Evolutionary conservation across 2,797 vertebrate genomes (phyloP).

Genomic region (Serranus cabrilla): DNA sequence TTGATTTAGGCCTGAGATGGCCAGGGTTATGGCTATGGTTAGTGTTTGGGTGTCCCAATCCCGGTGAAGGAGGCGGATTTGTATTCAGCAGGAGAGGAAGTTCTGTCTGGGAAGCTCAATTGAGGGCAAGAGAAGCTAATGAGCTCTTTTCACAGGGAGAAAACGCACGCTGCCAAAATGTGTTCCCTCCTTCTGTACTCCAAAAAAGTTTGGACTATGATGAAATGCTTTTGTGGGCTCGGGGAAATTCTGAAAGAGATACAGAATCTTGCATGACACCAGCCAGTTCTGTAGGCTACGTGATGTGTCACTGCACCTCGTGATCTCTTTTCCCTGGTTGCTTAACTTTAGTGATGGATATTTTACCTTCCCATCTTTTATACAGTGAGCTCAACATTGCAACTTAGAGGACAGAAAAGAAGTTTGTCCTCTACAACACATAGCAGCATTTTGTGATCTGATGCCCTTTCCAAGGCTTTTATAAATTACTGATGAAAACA

Average conservation of each 20-base stretch:
- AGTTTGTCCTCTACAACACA: neutral
- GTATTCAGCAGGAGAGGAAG: slow-evolving; percentile 59
- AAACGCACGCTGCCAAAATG: slow-evolving; percentile 59
- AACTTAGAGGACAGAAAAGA: neutral
- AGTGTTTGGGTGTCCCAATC: slow-evolving; percentile 29
- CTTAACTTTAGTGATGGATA: slow-evolving; percentile 2
- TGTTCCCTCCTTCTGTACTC: slow-evolving; percentile 17
- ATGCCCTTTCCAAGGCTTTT: neutral
- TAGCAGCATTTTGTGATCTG: neutral
- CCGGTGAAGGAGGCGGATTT: slow-evolving; percentile 54
- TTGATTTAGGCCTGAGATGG: slow-evolving; percentile 41
- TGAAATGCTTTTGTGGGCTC: slow-evolving; percentile 33
- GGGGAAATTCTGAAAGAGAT: slow-evolving; percentile 26
- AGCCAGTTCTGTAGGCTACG: neutral
- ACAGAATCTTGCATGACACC: slow-evolving; percentile 9
- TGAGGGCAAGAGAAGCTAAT: slow-evolving; percentile 71
- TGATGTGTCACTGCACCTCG: neutral
- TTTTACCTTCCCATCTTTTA: slow-evolving; percentile 8
- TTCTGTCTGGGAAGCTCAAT: slow-evolving; percentile 54
- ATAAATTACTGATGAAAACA: neutral
- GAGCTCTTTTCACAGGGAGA: slow-evolving; percentile 63
- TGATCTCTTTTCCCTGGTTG: neutral
- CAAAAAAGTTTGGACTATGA: slow-evolving; percentile 44
- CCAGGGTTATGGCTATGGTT: slow-evolving; percentile 22
- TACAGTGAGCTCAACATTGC: neutral